These are phyloP conservation scores for Petromus typicus DNA, from an alignment of 2,113 vertebrate species.

Conservation along the genomic window DNA sequence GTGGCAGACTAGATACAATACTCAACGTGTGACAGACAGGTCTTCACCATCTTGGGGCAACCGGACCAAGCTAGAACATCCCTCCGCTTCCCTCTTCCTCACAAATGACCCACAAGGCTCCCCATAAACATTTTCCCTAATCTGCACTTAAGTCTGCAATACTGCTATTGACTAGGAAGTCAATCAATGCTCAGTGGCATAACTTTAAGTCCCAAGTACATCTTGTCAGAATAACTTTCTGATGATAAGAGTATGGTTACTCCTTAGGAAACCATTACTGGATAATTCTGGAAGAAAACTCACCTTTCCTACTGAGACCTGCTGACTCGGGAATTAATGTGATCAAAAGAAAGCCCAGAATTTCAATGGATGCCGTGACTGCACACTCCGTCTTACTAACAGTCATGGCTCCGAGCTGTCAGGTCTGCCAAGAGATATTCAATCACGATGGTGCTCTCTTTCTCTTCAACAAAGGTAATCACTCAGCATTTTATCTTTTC, in stretches of 20 bases:
- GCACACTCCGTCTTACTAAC: not conserved
- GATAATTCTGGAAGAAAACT: not conserved
- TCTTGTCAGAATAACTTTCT: not conserved
- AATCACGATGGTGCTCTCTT: not conserved
- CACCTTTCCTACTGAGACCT: not conserved
- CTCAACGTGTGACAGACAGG: not conserved
- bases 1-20: not conserved
- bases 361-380: not conserved
- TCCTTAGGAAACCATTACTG: not conserved
- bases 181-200: not conserved
- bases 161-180: not conserved
- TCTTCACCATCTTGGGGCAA: not conserved
- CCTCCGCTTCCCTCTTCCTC: not conserved
- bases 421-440: not conserved
- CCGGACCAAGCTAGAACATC: not conserved
- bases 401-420: slow-evolving; percentile 34
- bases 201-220: not conserved
- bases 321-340: slow-evolving; percentile 35
- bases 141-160: not conserved
- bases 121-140: not conserved
- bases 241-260: not conserved
- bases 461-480: slow-evolving; percentile 32
- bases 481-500: slow-evolving; percentile 67
- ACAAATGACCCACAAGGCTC: not conserved
- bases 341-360: not conserved